Conservation (phyloP, 2,797 vertebrate species). For the Hippopotamyrus pictus region DNA sequence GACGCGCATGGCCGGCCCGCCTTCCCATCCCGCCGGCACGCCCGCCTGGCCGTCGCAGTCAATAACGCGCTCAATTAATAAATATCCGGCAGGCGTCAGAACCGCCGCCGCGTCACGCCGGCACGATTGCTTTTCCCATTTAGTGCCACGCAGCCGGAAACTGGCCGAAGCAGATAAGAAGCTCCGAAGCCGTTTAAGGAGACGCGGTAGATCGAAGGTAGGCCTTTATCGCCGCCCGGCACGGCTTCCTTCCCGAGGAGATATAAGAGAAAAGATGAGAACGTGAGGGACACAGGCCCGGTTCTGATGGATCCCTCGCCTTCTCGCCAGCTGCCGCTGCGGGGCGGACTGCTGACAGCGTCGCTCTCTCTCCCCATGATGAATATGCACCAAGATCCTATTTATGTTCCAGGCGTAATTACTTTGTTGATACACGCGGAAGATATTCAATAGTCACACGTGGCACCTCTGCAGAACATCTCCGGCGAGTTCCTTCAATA, state of each 20-base stretch:
- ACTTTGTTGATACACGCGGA: neutral
- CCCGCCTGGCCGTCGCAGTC: conserved; percentile 30
- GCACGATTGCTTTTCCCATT: conserved; percentile 30
- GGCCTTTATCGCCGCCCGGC: conserved; percentile 31
- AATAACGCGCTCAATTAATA: conserved; percentile 39
- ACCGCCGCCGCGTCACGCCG: conserved; percentile 15
- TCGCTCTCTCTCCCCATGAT: neutral
- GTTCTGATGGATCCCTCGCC: neutral
- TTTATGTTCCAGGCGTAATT: neutral
- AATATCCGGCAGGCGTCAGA: conserved; percentile 25
- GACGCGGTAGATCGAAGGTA: conserved; percentile 25
- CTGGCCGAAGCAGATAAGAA: conserved; percentile 31
- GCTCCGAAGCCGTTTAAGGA: conserved; percentile 31
- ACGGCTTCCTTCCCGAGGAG: conserved; percentile 25
- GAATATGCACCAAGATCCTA: neutral
- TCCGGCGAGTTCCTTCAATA: neutral
- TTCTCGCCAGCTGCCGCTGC: neutral
- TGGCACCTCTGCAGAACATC: neutral
- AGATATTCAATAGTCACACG: neutral
- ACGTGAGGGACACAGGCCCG: neutral
- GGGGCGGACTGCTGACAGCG: neutral
- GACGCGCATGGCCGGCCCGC: conserved; percentile 20
- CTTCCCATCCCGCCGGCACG: neutral
- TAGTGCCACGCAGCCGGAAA: conserved; percentile 29
- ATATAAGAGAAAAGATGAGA: conserved; percentile 17